Percentiles rank a stretch among this genome's conserved stretches.
These are phyloP conservation scores for Tachycineta bicolor DNA, from an alignment of 2,113 vertebrate species.

Conservation along the genomic window DNA sequence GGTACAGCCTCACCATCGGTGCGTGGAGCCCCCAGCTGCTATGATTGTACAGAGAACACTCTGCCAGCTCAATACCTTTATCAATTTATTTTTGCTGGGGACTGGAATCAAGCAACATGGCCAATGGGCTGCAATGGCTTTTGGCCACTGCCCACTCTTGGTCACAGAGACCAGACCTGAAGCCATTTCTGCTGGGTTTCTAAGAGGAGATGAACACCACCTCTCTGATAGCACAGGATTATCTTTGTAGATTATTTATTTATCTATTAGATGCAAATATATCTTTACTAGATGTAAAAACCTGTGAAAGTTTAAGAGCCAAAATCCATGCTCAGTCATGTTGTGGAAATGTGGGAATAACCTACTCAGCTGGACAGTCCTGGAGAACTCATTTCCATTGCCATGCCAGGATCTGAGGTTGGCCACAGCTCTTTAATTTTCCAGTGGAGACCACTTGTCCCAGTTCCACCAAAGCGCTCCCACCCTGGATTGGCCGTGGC, in stretches of 20 bases:
- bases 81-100: neutral
- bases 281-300: neutral
- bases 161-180: neutral
- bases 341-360: neutral
- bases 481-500: neutral
- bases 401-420: neutral
- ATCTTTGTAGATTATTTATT: neutral
- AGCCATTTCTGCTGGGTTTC: neutral
- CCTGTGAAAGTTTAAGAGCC: neutral
- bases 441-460: neutral
- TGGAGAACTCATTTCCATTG: neutral
- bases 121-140: neutral
- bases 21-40: neutral
- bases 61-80: neutral
- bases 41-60: neutral
- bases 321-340: accelerated
- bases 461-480: neutral
- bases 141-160: neutral
- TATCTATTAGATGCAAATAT: neutral
- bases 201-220: neutral
- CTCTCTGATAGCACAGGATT: neutral
- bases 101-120: neutral
- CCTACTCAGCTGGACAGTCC: neutral
- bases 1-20: accelerated
- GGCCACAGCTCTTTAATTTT: neutral